Evolutionary conservation across 2,797 vertebrate species (phyloP), one percentile per base, ranked within the genome.

Genomic region (Parauchenoglanis punctatus): DNA sequence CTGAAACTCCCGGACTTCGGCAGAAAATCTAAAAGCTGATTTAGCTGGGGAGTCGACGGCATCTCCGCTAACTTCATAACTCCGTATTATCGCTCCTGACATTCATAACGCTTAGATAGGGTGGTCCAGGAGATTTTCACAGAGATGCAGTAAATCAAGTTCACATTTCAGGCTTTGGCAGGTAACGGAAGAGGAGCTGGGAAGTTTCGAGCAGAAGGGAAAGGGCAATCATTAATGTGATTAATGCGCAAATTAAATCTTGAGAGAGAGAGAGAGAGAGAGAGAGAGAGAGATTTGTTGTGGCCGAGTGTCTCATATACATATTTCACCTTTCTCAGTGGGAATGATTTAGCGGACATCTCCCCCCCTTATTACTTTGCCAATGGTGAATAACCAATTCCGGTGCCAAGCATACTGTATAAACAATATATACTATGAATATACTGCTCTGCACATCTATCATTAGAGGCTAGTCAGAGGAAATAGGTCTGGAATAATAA

Each of bases 71-170:
- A 44, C 20, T n/a, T 59, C 81, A 28, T 56, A 83, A 58, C 59
- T 23, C 77, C 10, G 12, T 20, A 40, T 85, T n/a, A 86, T 11
- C 25, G 31, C 63, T 78, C 63, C 20, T 40, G n/a, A 28, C 40
- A 52, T 52, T 56, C 1, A 52, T 52, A 46, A 67, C 8, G 67
- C 3, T 40, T 49, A 49, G 56, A 35, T 49, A 56, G 40, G 56
- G 12, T 7, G 59, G 40, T 73, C 49, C 54, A 56, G 61, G 61
- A 58, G n/a, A 20, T 52, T 84, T 86, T 28, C 56, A n/a, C 46
- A 13, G 28, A 18, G 76, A 86, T 46, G 31, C 58, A 54, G 28
- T 85, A 61, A 46, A 67, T 76, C 44, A 59, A 70, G 63, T 28
- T 70, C 75, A 72, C 46, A 63, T 18, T 78, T 77, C 44, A 20